Percentiles rank a stretch among this genome's conserved stretches.
These are phyloP conservation scores for Chromoteleia sp. DNA, from an alignment of 2,888 invertebrate species.

Conservation along the genomic window DNA sequence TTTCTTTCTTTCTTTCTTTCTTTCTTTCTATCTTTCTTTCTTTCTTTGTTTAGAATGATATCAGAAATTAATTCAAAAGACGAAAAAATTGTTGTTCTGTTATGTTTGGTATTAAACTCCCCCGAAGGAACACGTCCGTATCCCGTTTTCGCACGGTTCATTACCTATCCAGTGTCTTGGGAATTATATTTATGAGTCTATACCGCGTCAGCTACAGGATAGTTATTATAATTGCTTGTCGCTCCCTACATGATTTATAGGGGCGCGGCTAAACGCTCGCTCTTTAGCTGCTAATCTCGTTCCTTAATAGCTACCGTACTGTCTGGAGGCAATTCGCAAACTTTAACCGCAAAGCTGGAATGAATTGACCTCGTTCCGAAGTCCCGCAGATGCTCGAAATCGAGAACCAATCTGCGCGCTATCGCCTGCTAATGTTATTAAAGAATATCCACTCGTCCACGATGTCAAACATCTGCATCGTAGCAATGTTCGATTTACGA, in stretches of 20 bases:
- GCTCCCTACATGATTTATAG: conserved; percentile 81
- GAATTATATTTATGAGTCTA: conserved; percentile 80
- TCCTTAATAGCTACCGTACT: conserved; percentile 78
- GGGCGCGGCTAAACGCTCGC: conserved; percentile 76
- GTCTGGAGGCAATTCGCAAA: conserved; percentile 72
- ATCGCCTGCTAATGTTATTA: conserved; percentile 47
- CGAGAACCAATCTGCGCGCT: conserved; percentile 56
- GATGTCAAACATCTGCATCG: conserved; percentile 59
- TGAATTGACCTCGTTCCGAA: conserved; percentile 69
- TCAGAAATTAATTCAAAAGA: conserved; percentile 7
- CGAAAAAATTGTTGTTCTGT: conserved; percentile 19
- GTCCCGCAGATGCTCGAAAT: conserved; percentile 59
- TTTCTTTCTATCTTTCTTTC: neutral
- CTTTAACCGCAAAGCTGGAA: conserved; percentile 71
- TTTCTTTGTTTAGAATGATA: neutral
- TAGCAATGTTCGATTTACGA: conserved; percentile 30
- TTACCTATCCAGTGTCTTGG: conserved; percentile 79
- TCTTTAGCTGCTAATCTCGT: conserved; percentile 79
- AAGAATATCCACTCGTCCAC: conserved; percentile 35
- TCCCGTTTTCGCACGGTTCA: conserved; percentile 78
- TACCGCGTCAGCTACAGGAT: conserved; percentile 75
- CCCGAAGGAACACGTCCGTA: conserved; percentile 76
- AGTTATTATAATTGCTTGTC: conserved; percentile 83
- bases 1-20: no score
- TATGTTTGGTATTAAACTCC: conserved; percentile 65